Evolutionary conservation across 2,113 vertebrate genomes (phyloP), one percentile per base, ranked within the genome.

Genomic region (Ptilonorhynchus violaceus): DNA sequence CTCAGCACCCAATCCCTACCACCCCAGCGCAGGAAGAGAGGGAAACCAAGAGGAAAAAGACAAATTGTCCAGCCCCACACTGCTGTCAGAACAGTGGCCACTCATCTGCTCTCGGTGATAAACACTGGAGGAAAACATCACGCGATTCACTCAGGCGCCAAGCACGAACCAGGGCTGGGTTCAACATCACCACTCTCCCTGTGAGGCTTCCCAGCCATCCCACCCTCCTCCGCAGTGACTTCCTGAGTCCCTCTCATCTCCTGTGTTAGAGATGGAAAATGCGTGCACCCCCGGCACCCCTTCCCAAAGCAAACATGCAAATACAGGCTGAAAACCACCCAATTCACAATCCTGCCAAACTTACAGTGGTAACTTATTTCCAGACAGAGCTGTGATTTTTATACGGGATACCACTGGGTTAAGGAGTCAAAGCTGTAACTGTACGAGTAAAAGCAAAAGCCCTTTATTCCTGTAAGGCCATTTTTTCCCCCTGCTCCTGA

Each of bases 91-190:
- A 35, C 4, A 2, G 59, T 4, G 2, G 33, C 9, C 14, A 5
- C 50, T 73, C 73, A 52, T 49, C 39, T 72, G 88, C 41, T 85
- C 55, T 39, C 0, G 0, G 59, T 20, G 33, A 67, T 49, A 76
- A 85, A 67, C 25, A 42, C 3, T 21, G 30, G 70, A 52, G 42
- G 19, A 75, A 59, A 75, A 52, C 5, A 52, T 11, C 16, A 35
- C 0, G 0, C 0, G 1, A 67, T 50, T 74, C 44, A 23, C 50
- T 31, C 19, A 13, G 31, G 50, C 0, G 0, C n/a, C 0, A 1
- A 60, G 35, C 42, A 37, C 0, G 1, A 75, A 56, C 19, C 28
- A 28, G 30, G 31, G 18, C 42, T 15, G 46, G 28, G 55, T 44
- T 88, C 88, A 66, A 62, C 80, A 80, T 41, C 49, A 22, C 35